Evolutionary conservation across 2,113 vertebrate species (phyloP).

Genomic region (Eptesicus fuscus): DNA sequence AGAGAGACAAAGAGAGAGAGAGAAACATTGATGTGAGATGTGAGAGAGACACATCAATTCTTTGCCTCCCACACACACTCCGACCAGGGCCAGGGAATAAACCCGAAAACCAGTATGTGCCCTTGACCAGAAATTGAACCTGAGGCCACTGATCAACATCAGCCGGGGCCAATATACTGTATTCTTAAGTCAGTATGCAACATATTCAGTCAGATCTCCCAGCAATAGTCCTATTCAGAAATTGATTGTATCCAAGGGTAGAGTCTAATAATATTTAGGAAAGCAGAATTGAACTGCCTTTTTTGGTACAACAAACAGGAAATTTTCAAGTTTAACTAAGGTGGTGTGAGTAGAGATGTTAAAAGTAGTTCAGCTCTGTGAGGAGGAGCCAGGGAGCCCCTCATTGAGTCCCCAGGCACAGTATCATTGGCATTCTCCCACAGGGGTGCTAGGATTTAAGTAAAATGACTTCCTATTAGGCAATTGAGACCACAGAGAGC

Average conservation of each 20-base stretch:
- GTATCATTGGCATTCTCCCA: conserved; percentile 54
- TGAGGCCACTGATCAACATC: no score
- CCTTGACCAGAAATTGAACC: no score
- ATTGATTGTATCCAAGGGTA: not conserved
- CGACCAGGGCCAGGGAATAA: no score
- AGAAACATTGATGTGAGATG: no score
- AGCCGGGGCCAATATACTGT: not conserved
- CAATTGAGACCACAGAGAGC: conserved; percentile 52
- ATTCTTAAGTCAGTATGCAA: not conserved
- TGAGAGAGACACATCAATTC: no score
- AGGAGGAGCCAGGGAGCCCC: not conserved
- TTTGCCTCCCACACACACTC: no score
- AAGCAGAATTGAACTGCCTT: not conserved
- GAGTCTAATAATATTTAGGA: conserved; percentile 19
- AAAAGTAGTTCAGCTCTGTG: conserved; percentile 26
- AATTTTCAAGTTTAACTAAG: conserved; percentile 26
- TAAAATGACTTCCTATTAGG: conserved; percentile 49
- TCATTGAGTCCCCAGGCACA: conserved; percentile 39
- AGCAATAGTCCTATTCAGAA: not conserved
- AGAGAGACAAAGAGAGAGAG: no score
- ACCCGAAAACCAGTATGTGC: no score
- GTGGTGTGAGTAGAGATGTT: not conserved
- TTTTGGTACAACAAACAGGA: not conserved
- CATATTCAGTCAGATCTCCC: not conserved
- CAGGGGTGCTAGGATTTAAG: conserved; percentile 41